Base-by-base conservation (phyloP, 2,888 invertebrate species). In the Pelosia muscerda region DNA sequence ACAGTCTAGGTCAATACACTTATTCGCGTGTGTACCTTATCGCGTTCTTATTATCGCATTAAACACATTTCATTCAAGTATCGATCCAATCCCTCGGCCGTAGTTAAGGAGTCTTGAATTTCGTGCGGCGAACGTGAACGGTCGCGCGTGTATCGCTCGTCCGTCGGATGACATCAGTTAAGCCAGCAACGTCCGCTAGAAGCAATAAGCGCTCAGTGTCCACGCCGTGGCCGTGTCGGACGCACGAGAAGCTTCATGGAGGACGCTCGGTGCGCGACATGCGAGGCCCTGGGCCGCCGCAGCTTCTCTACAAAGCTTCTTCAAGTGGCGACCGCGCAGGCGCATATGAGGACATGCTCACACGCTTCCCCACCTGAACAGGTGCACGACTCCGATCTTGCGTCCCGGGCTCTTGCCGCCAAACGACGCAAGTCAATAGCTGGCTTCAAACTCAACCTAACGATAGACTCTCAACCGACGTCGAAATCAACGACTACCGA, bases 121-220 rank as follows among this genome's bases (percentile, higher is more conserved):
- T 88, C 86, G 89, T 89, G 90, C 86, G 86, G 82, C 87, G 87
- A 86, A 85, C 86, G 88, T 83, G 90, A 90, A 84, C 88, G 88
- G 89, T 90, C 89, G 92, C 91, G 93, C 90, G 89, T 88, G 87
- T 84, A 81, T 85, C 86, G 88, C 86, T 86, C 87, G 91, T 87
- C 87, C 88, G 87, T 90, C 91, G 92, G 92, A 94, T 95, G 95
- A 95, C 95, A 95, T 95, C 95, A 94, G 95, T 95, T 94, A 92
- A 93, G 89, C 88, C 87, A 90, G 87, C 90, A 89, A 55, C 94
- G 93, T 92, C 93, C 93, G 94, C 84, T 91, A 86, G 90, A 90
- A 89, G 91, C 91, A 90, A 90, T 90, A 89, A 90, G 86, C 92
- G 88, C 90, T 94, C 94, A 95, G 95, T 95, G 91, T 90, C 91